Evolutionary conservation across 2,888 invertebrate genomes (phyloP).

Genomic region (Hyppa rectilinea): DNA sequence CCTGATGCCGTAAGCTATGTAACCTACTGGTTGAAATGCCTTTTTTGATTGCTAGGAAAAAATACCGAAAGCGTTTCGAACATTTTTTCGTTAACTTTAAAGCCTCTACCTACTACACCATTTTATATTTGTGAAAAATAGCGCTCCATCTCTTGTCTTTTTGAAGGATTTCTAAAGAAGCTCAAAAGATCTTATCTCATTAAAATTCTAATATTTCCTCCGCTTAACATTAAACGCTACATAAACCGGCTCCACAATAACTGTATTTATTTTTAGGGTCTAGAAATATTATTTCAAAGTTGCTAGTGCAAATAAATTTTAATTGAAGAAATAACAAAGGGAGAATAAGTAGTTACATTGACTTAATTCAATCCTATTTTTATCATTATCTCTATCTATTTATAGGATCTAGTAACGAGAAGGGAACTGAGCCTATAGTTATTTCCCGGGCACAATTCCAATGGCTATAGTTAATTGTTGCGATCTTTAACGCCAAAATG

Average conservation of each 20-base stretch:
- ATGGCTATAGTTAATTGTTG: slow-evolving; percentile 34
- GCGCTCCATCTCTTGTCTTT: slow-evolving; percentile 14
- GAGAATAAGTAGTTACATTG: slow-evolving; percentile 3
- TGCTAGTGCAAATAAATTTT: slow-evolving; percentile 11
- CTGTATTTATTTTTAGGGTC: slow-evolving; percentile 10
- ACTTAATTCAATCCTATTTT: slow-evolving; percentile 9
- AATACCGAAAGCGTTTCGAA: not conserved
- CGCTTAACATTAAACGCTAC: slow-evolving; percentile 26
- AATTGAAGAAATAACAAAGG: slow-evolving; percentile 5
- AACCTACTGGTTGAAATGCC: not conserved
- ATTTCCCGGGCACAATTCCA: slow-evolving; percentile 49
- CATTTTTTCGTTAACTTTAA: not conserved
- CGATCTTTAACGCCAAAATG: slow-evolving; percentile 48
- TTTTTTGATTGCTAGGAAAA: not conserved
- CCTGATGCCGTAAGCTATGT: too few relatives aligned
- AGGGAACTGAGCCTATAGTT: not conserved
- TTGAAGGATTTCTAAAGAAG: slow-evolving; percentile 40
- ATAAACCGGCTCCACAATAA: slow-evolving; percentile 35
- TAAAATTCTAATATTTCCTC: slow-evolving; percentile 54
- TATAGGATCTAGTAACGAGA: not conserved
- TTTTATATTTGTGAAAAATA: slow-evolving; percentile 31
- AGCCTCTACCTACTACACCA: not conserved
- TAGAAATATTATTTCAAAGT: slow-evolving; percentile 11
- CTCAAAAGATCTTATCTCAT: slow-evolving; percentile 30
- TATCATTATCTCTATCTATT: too few relatives aligned